Base-by-base conservation (phyloP, 2,113 vertebrate genomes). In the Hyaena hyaena region DNA sequence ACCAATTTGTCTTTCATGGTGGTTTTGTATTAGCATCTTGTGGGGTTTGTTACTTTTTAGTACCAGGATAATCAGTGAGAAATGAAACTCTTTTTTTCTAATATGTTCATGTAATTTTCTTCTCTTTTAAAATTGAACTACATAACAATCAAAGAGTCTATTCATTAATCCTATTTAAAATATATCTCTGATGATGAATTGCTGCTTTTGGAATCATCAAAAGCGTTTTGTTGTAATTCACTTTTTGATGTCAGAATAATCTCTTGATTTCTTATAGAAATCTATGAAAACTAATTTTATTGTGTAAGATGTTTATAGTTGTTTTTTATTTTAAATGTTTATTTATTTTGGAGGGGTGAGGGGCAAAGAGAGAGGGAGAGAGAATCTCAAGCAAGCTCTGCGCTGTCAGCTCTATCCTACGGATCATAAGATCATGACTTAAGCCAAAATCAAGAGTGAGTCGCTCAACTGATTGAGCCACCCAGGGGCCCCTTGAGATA, bases 71-170 rank as follows among this genome's bases (percentile, higher is more conserved):
- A 84, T 93, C 45, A 95, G 50, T 43, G 65, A 50, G 55, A 94
- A 81, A 93, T 55, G 92, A 77, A 77, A 66, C n/a, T 88, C 31
- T 35, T 86, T 76, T 76, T 14, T 15, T 9, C 6, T 55, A 14
- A n/a, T 81, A 21, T 88, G 8, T 84, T 84, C 9, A 17, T 61
- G 17, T 90, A 53, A 0, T 26, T 93, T 93, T 89, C 6, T 87
- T 95, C 19, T 92, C 23, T 76, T 96, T 95, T 91, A 61, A 94
- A 90, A 79, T 53, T 77, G 61, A 82, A 68, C 63, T 83, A 69
- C 39, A 43, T 76, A 88, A n/a, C 5, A 68, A 63, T 80, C 2
- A 9, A 96, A 77, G 68, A 86, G 24, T 45, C 24, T 96, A n/a
- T 83, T 95, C 16, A 43, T 95, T 69, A 48, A 2, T 79, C 39